A percentile compares a stretch with the other conserved stretches of the same genome.
These are phyloP conservation scores for Limosa lapponica DNA, from an alignment of 2,797 vertebrate genomes.

Conservation along the genomic window DNA sequence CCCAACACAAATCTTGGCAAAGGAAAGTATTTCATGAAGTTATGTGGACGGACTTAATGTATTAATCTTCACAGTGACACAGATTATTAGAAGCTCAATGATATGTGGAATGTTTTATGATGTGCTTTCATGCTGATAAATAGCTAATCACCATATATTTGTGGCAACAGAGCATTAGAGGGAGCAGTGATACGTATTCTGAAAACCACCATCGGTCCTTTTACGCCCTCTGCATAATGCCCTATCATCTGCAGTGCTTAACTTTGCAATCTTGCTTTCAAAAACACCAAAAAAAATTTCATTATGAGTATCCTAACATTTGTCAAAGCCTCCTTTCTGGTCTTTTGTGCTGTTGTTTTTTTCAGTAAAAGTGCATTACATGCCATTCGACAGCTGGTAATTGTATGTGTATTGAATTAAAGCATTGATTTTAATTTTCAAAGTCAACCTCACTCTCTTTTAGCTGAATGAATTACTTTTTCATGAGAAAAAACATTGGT, in stretches of 20 bases:
- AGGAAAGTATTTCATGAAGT: conserved; percentile 25
- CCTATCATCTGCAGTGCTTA: conserved; percentile 33
- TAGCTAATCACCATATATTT: conserved; percentile 49
- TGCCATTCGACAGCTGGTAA: conserved; percentile 52
- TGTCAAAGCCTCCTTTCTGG: conserved; percentile 45
- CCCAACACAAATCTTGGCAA: conserved; percentile 13
- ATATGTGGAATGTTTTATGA: conserved; percentile 48
- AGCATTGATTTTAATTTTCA: conserved; percentile 68
- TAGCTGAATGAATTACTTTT: conserved; percentile 53
- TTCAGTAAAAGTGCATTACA: conserved; percentile 41
- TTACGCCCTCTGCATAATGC: conserved; percentile 30
- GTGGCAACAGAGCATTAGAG: conserved; percentile 37
- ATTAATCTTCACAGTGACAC: conserved; percentile 45
- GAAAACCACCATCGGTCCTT: conserved; percentile 26
- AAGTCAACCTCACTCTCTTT: conserved; percentile 54
- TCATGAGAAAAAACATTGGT: conserved; percentile 33
- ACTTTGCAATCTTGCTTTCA: conserved; percentile 42
- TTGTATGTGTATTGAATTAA: conserved; percentile 65
- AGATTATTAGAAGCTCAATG: conserved; percentile 12
- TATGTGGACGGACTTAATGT: conserved; percentile 2
- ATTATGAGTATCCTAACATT: conserved; percentile 38
- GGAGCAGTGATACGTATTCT: conserved; percentile 37
- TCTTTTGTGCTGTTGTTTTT: not conserved
- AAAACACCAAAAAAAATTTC: not conserved
- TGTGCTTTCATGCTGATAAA: conserved; percentile 36